phyloP scores from a whole-genome alignment of 2,113 vertebrate genomes.

The Elaphurus davidianus region DNA sequence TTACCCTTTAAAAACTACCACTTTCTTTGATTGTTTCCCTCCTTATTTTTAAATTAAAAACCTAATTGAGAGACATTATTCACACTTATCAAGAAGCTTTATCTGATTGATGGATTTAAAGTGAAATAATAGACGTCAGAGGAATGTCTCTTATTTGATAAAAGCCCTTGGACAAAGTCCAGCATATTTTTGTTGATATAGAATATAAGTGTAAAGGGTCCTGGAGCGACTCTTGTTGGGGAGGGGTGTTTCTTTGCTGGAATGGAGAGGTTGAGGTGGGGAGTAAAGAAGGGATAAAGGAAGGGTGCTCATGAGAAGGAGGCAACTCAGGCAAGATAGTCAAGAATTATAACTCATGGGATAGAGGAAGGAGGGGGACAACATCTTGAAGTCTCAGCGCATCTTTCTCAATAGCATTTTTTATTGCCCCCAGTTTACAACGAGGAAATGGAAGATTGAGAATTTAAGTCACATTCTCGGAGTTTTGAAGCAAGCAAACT shows the following conservation, averaged over 20 bases:
- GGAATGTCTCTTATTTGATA: not conserved
- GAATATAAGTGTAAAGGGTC: not conserved
- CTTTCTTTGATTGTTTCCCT: slow-evolving; percentile 10
- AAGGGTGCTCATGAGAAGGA: not conserved
- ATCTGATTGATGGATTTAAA: not conserved
- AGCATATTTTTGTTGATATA: not conserved
- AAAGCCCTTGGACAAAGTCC: not conserved
- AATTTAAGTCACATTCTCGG: not conserved
- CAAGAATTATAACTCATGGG: not conserved
- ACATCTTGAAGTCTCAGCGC: not conserved
- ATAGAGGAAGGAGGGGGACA: not conserved
- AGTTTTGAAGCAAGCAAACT: not conserved
- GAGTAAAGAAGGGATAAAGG: not conserved
- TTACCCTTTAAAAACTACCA: not conserved
- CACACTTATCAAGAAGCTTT: not conserved
- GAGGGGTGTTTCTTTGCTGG: not conserved
- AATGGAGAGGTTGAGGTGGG: not conserved
- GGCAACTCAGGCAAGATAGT: not conserved
- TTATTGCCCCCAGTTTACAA: not conserved
- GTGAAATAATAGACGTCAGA: not conserved
- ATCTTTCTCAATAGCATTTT: not conserved
- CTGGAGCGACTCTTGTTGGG: not conserved
- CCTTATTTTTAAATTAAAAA: slow-evolving; percentile 37
- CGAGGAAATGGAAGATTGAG: not conserved
- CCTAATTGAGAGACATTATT: not conserved